phyloP scores from a whole-genome alignment of 2,113 vertebrate genomes.

The Apus apus region DNA sequence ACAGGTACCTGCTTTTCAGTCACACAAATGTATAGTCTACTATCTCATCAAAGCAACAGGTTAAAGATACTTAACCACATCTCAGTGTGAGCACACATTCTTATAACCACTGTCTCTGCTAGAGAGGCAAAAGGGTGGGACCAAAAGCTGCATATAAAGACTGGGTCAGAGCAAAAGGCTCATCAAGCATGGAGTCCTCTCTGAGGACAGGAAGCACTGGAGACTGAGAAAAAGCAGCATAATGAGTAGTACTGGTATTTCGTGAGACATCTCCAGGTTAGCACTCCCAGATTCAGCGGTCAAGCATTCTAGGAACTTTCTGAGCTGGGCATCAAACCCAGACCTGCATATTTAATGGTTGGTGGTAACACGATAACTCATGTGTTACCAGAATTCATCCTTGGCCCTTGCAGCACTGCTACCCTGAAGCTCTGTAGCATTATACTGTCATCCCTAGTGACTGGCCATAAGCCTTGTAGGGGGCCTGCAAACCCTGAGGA shows the following conservation, averaged over 20 bases:
- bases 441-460: neutral
- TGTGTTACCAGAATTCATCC: fast-evolving
- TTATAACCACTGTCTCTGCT: neutral
- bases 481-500: neutral
- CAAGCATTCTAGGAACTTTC: neutral
- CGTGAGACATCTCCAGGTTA: neutral
- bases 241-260: neutral
- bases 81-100: neutral
- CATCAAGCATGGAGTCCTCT: neutral
- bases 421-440: neutral
- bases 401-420: neutral
- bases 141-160: neutral
- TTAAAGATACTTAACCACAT: neutral
- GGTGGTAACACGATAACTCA: neutral
- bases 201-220: neutral
- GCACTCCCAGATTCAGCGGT: neutral
- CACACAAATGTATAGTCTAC: neutral
- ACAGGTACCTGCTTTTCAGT: neutral
- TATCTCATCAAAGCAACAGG: neutral
- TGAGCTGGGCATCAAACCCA: neutral
- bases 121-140: neutral
- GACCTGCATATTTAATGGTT: fast-evolving
- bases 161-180: neutral
- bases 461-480: neutral
- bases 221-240: neutral